A percentile compares a stretch with the other conserved stretches of the same genome.
Conservation (phyloP, 2,888 invertebrate species). For the Chesias legatella region DNA sequence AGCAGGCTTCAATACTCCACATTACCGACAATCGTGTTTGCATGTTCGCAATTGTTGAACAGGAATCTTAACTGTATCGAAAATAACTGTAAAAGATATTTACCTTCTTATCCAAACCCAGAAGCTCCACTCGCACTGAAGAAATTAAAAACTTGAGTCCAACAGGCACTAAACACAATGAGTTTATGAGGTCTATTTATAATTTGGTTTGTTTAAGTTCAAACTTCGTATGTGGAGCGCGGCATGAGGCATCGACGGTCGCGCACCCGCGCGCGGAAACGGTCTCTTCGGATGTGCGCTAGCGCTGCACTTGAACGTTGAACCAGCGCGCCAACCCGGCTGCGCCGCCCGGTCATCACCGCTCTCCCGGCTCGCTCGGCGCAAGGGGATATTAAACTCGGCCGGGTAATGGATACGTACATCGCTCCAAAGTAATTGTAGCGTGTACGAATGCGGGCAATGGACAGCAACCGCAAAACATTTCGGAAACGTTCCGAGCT, state of each 20-base stretch:
- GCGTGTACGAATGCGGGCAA: conserved; percentile 53
- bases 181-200: conserved; percentile 4
- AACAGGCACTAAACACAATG: conserved; percentile 55
- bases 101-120: conserved; percentile 56
- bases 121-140: conserved; percentile 40
- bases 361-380: conserved; percentile 19
- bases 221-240: conserved; percentile 47
- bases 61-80: conserved; percentile 38
- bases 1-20: not conserved
- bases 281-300: conserved; percentile 63
- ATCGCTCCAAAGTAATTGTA: conserved; percentile 44
- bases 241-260: conserved; percentile 38
- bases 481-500: conserved; percentile 47
- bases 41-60: conserved; percentile 12
- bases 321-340: conserved; percentile 62
- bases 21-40: conserved; percentile 5
- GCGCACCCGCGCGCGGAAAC: conserved; percentile 56
- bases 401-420: conserved; percentile 45
- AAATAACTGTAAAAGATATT: conserved; percentile 49
- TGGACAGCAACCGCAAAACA: conserved; percentile 62
- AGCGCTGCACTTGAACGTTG: conserved; percentile 72
- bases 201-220: conserved; percentile 30
- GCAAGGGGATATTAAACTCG: conserved; percentile 36
- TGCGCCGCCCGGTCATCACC: conserved; percentile 32
- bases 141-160: conserved; percentile 38